Percentiles rank a stretch among this genome's conserved stretches.
phyloP scores from a whole-genome alignment of 2,888 invertebrate species.

The Margaritifera margaritifera region DNA sequence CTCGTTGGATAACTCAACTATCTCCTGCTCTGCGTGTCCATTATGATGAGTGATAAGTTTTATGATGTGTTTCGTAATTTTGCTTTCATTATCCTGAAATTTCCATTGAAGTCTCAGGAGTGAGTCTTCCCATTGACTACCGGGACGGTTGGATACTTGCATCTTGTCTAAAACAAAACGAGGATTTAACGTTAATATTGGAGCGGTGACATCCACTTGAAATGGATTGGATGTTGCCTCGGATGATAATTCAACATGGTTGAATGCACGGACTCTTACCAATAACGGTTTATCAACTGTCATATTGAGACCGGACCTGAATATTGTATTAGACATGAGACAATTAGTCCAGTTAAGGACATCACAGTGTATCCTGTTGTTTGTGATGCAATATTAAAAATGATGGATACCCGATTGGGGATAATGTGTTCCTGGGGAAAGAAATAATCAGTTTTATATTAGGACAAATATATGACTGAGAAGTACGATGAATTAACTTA shows the following conservation, averaged over 20 bases:
- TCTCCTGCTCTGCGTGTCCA: slow-evolving; percentile 32
- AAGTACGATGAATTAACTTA: no score
- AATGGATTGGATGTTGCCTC: no score
- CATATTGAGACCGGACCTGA: slow-evolving; percentile 9
- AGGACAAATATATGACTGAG: no score
- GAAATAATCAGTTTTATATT: no score
- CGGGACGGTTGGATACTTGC: no score
- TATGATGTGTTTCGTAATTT: slow-evolving; percentile 24
- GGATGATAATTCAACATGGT: slow-evolving; percentile 5
- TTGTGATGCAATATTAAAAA: slow-evolving; percentile 27
- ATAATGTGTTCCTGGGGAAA: slow-evolving; percentile 13
- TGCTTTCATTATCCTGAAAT: slow-evolving; percentile 35
- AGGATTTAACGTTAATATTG: no score
- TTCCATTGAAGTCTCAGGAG: slow-evolving; percentile 24
- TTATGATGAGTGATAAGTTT: slow-evolving; percentile 32
- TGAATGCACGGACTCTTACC: slow-evolving; percentile 7
- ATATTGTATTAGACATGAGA: slow-evolving; percentile 10
- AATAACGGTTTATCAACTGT: slow-evolving; percentile 5
- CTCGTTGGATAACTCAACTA: slow-evolving; percentile 21
- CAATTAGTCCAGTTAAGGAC: slow-evolving; percentile 3
- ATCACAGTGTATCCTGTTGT: slow-evolving; percentile 7
- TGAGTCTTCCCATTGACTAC: slow-evolving; percentile 32
- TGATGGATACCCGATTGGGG: slow-evolving; percentile 26
- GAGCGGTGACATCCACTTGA: no score
- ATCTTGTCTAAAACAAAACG: no score